A percentile compares a stretch with the other conserved stretches of the same genome.
Evolutionary conservation across 1,140 invertebrate species (phyloP).

Genomic region (Drosophila guanche): DNA sequence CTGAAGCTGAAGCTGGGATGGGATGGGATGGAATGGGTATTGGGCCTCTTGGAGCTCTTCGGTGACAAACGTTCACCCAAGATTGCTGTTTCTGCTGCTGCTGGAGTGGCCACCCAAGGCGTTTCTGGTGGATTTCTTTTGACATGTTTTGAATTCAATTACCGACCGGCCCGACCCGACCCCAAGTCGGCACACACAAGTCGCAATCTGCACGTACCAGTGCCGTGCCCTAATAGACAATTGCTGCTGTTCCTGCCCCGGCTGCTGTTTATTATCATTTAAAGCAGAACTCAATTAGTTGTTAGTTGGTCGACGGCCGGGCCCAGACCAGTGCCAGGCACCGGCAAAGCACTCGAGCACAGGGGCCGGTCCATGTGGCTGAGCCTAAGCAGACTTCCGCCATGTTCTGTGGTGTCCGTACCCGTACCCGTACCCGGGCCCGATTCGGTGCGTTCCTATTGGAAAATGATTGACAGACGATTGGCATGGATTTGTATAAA

Average conservation of each 20-base stretch:
- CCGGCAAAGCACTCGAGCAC: conserved; percentile 21
- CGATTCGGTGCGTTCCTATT: conserved; percentile 45
- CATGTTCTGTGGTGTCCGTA: conserved; percentile 38
- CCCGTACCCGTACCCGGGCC: background rate
- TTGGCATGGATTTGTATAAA: conserved; percentile 82
- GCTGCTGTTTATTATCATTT: conserved; percentile 75
- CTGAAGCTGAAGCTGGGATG: conserved; percentile 39
- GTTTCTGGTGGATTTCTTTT: conserved; percentile 67
- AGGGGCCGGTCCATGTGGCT: conserved; percentile 19
- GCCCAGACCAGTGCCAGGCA: background rate
- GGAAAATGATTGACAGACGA: conserved; percentile 83
- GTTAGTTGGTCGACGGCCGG: conserved; percentile 7
- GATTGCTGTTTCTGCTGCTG: background rate
- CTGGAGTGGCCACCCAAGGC: conserved; percentile 59
- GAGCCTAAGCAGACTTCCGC: conserved; percentile 82
- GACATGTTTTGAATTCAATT: conserved; percentile 81
- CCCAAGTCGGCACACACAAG: conserved; percentile 23
- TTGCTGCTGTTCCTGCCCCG: conserved; percentile 1
- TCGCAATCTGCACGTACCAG: conserved; percentile 17
- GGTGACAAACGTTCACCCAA: conserved; percentile 43
- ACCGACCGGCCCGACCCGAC: conserved; percentile 52
- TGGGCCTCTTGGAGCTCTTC: conserved; percentile 18
- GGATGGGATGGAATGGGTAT: background rate
- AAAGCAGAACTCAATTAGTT: conserved; percentile 76
- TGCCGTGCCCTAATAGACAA: conserved; percentile 4